phyloP scores from a whole-genome alignment of 2,888 invertebrate genomes.

The Kryphioiulus occultus region DNA sequence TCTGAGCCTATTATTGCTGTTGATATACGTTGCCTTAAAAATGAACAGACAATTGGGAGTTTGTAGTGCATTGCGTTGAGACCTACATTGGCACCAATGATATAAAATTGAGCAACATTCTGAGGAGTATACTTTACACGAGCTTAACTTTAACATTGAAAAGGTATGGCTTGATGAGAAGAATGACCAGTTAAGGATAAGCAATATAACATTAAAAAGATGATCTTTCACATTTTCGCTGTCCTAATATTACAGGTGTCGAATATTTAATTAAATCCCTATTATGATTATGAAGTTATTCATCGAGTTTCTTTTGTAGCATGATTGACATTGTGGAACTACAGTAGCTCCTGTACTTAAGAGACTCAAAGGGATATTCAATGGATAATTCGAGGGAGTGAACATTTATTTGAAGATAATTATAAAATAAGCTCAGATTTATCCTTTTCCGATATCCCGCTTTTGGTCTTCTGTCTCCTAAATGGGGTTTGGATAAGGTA shows the following conservation, averaged over 20 bases:
- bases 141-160: not conserved
- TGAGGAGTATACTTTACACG: not conserved
- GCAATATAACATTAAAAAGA: too few species aligned
- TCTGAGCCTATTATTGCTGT: not conserved
- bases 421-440: not conserved
- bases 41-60: not conserved
- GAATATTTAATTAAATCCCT: too few species aligned
- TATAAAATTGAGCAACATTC: not conserved
- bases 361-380: not conserved
- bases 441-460: not conserved
- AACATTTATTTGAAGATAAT: not conserved
- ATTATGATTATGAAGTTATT: too few species aligned
- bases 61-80: not conserved
- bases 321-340: too few species aligned
- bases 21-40: not conserved
- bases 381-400: not conserved
- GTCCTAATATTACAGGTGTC: too few species aligned
- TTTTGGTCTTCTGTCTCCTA: too few species aligned
- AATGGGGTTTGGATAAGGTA: too few species aligned
- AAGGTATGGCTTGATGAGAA: too few species aligned
- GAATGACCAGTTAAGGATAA: too few species aligned
- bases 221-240: too few species aligned
- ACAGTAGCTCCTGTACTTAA: not conserved
- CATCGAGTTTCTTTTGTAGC: too few species aligned
- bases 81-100: not conserved